Percentiles rank a stretch among this genome's conserved stretches.
These are phyloP conservation scores for Erebia palarica DNA, from an alignment of 2,888 invertebrate genomes.

Conservation along the genomic window DNA sequence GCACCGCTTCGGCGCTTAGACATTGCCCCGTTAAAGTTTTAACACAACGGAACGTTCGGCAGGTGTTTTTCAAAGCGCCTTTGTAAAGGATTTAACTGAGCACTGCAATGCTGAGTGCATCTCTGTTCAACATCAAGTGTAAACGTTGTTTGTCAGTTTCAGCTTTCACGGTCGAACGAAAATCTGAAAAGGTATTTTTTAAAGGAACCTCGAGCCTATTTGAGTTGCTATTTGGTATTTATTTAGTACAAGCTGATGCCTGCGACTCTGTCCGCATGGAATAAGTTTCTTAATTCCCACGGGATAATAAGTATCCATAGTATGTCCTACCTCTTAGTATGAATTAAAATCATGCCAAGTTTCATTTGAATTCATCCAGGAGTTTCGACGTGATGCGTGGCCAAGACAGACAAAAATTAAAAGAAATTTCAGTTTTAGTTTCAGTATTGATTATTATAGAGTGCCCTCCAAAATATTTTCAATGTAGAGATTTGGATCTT, in stretches of 20 bases:
- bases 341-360: too few relatives aligned
- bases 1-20: conserved; percentile 17
- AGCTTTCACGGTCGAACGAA: neutral
- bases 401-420: too few relatives aligned
- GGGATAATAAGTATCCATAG: too few relatives aligned
- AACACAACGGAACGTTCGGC: conserved; percentile 18
- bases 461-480: too few relatives aligned
- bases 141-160: conserved; percentile 13
- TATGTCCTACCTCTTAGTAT: too few relatives aligned
- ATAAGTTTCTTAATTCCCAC: too few relatives aligned
- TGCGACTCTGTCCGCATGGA: too few relatives aligned
- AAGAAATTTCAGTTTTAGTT: too few relatives aligned
- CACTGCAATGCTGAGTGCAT: conserved; percentile 2
- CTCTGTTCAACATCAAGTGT: conserved; percentile 4
- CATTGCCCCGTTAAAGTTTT: conserved; percentile 13
- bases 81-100: conserved; percentile 18
- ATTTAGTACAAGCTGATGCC: neutral
- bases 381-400: too few relatives aligned
- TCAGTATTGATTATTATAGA: too few relatives aligned
- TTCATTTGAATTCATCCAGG: too few relatives aligned
- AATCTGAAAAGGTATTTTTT: neutral
- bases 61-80: conserved; percentile 22
- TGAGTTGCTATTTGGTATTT: neutral
- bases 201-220: neutral
- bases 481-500: too few relatives aligned